These are phyloP conservation scores for Drosophila barbarae DNA, from an alignment of 2,888 invertebrate species.

Conservation along the genomic window DNA sequence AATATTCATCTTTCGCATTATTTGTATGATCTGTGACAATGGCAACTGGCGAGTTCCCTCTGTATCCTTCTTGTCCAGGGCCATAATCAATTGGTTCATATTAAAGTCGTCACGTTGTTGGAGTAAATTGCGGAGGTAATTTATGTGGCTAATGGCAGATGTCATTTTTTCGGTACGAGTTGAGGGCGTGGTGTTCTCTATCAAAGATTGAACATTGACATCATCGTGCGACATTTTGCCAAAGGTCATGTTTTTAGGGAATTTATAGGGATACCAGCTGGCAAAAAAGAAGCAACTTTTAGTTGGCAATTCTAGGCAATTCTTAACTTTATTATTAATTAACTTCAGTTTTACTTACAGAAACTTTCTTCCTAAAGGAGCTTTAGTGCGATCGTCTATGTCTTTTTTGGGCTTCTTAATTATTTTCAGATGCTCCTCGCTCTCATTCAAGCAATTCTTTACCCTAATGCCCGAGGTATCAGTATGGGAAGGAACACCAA, in stretches of 20 bases:
- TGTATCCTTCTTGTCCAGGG: constrained; percentile 56
- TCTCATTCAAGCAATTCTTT: constrained; percentile 61
- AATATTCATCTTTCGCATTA: constrained; percentile 55
- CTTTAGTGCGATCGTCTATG: constrained; percentile 60
- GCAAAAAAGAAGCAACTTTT: no score
- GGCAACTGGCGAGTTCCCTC: constrained; percentile 52
- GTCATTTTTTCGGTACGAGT: constrained; percentile 41
- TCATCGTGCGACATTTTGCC: constrained; percentile 27
- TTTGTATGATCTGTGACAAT: constrained; percentile 50
- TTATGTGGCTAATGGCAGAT: constrained; percentile 60
- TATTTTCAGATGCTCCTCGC: constrained; percentile 57
- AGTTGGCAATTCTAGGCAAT: no score
- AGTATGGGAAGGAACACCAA: constrained; percentile 44
- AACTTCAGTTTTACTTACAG: constrained; percentile 43
- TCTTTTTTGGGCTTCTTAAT: constrained; percentile 67
- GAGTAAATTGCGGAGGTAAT: constrained; percentile 60
- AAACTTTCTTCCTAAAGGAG: constrained; percentile 60
- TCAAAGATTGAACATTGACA: constrained; percentile 50
- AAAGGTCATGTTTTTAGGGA: constrained; percentile 50
- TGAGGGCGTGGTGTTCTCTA: constrained; percentile 62
- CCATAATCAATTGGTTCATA: constrained; percentile 62
- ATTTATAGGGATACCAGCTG: constrained; percentile 54
- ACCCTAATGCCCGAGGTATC: constrained; percentile 65
- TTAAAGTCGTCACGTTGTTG: constrained; percentile 60
- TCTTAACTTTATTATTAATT: no score